phyloP scores from a whole-genome alignment of 1,140 invertebrate genomes.

The Vanessa tameamea region DNA sequence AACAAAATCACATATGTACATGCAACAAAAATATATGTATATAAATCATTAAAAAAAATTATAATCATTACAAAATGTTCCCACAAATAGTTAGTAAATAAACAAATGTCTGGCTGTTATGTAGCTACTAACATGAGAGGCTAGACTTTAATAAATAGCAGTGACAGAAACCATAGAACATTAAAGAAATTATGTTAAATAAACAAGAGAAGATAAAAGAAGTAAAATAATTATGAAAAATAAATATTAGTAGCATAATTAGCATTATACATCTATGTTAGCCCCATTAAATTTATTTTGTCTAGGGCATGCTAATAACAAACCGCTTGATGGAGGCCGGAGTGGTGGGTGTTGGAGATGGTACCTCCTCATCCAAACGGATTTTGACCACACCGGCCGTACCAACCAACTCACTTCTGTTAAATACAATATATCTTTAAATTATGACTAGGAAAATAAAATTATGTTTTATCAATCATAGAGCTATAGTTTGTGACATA shows the following conservation, averaged over 20 bases:
- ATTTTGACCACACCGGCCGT: conserved; percentile 80
- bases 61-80: not conserved
- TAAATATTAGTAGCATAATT: conserved; percentile 27
- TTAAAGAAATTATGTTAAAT: conserved; percentile 19
- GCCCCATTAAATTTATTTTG: conserved; percentile 47
- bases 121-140: not conserved
- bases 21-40: conserved; percentile 8
- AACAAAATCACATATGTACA: not conserved
- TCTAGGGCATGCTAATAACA: conserved; percentile 68
- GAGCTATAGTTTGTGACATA: no score
- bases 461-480: not conserved
- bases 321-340: conserved; percentile 80
- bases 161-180: conserved; percentile 7
- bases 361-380: conserved; percentile 77
- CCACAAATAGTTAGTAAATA: conserved; percentile 19
- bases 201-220: not conserved
- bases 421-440: conserved; percentile 58
- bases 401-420: conserved; percentile 80
- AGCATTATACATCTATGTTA: conserved; percentile 48
- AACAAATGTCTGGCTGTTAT: not conserved
- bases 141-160: conserved; percentile 6
- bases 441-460: not conserved
- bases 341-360: conserved; percentile 74
- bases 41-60: not conserved
- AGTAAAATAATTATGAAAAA: conserved; percentile 13